Evolutionary conservation across 2,797 vertebrate genomes (phyloP).

Genomic region (Protosalanx chinensis): DNA sequence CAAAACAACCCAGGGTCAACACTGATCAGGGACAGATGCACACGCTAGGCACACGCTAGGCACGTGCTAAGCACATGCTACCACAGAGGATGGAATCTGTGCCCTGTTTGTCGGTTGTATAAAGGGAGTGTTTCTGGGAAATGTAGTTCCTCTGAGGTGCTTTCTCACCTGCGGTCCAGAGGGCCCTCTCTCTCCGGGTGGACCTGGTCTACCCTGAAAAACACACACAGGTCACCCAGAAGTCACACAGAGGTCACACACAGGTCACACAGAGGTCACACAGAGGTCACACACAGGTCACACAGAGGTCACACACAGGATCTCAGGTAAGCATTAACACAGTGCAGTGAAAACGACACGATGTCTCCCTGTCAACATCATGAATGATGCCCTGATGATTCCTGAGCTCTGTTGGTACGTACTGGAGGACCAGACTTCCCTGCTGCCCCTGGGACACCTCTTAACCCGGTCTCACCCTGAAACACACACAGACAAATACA

Average conservation of each 20-base stretch:
- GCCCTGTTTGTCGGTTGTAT: background rate
- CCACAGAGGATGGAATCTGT: background rate
- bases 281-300: background rate
- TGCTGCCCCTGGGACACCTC: slow-evolving; percentile 68
- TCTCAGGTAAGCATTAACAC: too few relatives aligned
- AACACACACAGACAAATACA: background rate
- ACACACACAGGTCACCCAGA: slow-evolving; percentile 25
- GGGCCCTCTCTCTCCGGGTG: slow-evolving; percentile 73
- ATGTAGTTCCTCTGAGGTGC: background rate
- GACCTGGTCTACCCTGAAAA: slow-evolving; percentile 75
- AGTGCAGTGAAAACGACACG: too few relatives aligned
- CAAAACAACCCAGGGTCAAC: slow-evolving; percentile 18
- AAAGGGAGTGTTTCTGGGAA: background rate
- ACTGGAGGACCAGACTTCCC: slow-evolving; percentile 81
- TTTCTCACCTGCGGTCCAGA: slow-evolving; percentile 76
- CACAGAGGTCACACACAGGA: background rate
- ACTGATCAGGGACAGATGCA: background rate
- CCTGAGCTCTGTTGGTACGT: slow-evolving; percentile 37
- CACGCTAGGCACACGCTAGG: background rate
- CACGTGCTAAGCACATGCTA: too few relatives aligned
- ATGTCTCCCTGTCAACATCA: background rate
- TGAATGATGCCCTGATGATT: background rate
- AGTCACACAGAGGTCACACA: background rate
- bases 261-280: background rate
- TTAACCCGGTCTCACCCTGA: slow-evolving; percentile 77